phyloP scores from a whole-genome alignment of 35 echinoderm and acorn worm genomes.

The Holothuria glaberrima region DNA sequence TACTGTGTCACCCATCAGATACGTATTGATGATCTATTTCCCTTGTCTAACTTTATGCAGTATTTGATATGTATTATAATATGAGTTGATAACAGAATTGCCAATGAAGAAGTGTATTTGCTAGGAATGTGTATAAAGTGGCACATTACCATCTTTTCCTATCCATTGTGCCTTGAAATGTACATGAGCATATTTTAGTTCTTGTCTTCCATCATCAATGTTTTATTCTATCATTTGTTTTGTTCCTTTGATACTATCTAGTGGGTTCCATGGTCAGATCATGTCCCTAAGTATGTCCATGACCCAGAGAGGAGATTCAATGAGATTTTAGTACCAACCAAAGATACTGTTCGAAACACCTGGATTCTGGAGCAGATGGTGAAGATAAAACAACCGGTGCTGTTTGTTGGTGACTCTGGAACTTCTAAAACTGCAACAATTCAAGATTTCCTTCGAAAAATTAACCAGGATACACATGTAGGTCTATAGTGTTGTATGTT shows the following conservation, averaged over 20 bases:
- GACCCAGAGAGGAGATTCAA: conserved; percentile 92
- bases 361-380: conserved; percentile 94
- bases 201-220: too few species aligned
- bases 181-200: too few species aligned
- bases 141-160: too few species aligned
- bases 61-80: too few species aligned
- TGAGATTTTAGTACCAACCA: conserved; percentile 94
- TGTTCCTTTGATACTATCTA: neutral
- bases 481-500: conserved; percentile 9
- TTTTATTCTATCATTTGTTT: neutral
- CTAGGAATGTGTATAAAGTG: too few species aligned
- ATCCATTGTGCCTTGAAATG: too few species aligned
- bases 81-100: too few species aligned
- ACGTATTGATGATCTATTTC: too few species aligned
- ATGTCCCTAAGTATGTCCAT: conserved; percentile 95
- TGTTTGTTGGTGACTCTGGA: conserved; percentile 97
- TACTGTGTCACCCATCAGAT: too few species aligned
- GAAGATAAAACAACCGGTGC: conserved; percentile 86
- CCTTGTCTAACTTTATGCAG: too few species aligned
- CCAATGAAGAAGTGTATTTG: too few species aligned
- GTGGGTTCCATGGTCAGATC: conserved; percentile 88
- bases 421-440: conserved; percentile 99
- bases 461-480: conserved; percentile 97
- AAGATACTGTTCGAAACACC: conserved; percentile 90
- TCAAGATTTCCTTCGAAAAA: conserved; percentile 93